Conservation (phyloP, 1,140 invertebrate species). For the Elymnias hypermnestra region DNA sequence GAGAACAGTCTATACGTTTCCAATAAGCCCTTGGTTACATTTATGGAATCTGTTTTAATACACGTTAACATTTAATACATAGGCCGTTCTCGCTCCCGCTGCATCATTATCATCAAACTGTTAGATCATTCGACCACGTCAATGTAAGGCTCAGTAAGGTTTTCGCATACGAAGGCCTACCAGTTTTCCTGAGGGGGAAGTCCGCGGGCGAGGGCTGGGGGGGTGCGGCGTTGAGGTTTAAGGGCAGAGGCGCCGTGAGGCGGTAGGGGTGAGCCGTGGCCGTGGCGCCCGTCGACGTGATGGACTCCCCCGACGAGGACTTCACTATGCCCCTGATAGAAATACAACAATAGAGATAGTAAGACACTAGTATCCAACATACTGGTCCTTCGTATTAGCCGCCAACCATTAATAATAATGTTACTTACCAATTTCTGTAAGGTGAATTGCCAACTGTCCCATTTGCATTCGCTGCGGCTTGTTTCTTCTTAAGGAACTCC, state of each 20-base stretch:
- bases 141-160: conserved; percentile 2
- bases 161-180: conserved; percentile 72
- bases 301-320: conserved; percentile 78
- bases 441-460: conserved; percentile 81
- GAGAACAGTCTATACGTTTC: too few species aligned
- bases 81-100: too few species aligned
- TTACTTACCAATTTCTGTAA: conserved; percentile 88
- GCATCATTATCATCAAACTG: not conserved
- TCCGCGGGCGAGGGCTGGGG: conserved; percentile 85
- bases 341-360: not conserved
- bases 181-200: conserved; percentile 96
- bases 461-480: conserved; percentile 88
- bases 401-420: too few species aligned
- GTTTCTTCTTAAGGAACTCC: conserved; percentile 94
- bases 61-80: too few species aligned
- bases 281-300: conserved; percentile 75
- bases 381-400: not conserved
- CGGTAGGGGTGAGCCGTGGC: conserved; percentile 82
- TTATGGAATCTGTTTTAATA: too few species aligned
- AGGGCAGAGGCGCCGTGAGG: conserved; percentile 76
- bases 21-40: too few species aligned
- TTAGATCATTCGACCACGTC: conserved; percentile 10
- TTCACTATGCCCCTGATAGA: conserved; percentile 76
- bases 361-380: not conserved
- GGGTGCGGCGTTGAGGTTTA: conserved; percentile 80